Base-by-base conservation (phyloP, 2,113 vertebrate species). In the Callipepla californica region DNA sequence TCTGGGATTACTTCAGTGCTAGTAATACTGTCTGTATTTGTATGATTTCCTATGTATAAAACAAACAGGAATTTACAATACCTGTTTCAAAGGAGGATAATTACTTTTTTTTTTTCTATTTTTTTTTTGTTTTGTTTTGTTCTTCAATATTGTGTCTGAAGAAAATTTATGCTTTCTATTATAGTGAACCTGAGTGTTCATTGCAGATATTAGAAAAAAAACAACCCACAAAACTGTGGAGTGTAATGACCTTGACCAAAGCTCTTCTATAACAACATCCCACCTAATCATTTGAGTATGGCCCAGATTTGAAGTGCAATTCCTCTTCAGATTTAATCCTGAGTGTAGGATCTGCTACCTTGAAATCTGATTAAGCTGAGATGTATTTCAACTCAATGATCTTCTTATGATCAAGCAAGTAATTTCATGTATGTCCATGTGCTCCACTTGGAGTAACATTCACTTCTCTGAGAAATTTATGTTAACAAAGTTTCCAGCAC, bases 401-500 rank as follows among this genome's bases (percentile, higher is more conserved):
- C 10, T 67, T 86, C 83, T 89, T 89, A 92, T 75, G 70, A 82
- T 78, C 68, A 77, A 67, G 42, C 30, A 51, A 78, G 40, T 65
- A 85, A 67, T 93, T 94, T 90, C 69, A 87, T 58, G 34, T 53
- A 38, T 67, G 17, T 67, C 45, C 68, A 15, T 50, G 14, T 62
- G n/a, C 65, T 91, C 47, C 78, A 22, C 61, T 80, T 94, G 53
- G 53, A 95, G 67, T 81, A 92, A 38, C 11, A 65, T 40, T 93
- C 53, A 66, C 7, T 28, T 72, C 66, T 53, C 34, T 19, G 44
- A 78, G 30, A 86, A 74, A 76, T 91, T 67, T 79, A 34, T 91
- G 84, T 86, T 63, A 61, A 38, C n/a, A 81, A 85, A 82, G 3
- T 26, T 78, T 76, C 70, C 51, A 92, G 74, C 13, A 59, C 30